These are phyloP conservation scores for Eolophus roseicapilla DNA, from an alignment of 2,113 vertebrate species.

Conservation along the genomic window DNA sequence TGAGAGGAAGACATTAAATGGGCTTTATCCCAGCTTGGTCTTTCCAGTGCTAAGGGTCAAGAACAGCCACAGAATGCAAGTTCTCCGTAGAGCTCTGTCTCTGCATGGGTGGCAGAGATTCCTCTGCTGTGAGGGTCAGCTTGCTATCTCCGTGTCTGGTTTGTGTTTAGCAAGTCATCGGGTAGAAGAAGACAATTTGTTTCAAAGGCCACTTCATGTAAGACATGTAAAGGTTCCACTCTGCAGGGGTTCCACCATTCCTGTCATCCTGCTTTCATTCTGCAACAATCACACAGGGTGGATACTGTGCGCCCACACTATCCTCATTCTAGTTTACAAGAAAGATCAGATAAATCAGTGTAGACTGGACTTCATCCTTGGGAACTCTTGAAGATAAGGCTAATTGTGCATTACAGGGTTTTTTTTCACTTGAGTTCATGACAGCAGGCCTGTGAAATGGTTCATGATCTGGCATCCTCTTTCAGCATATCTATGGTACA, in stretches of 20 bases:
- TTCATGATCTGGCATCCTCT: conserved; percentile 29
- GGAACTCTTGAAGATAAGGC: conserved; percentile 45
- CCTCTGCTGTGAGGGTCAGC: not conserved
- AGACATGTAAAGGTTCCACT: not conserved
- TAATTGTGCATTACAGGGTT: not conserved
- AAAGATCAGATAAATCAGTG: conserved; percentile 42
- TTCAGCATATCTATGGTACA: not conserved
- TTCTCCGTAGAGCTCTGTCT: not conserved
- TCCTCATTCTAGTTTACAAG: not conserved
- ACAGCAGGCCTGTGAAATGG: conserved; percentile 45
- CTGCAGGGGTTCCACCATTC: accelerated
- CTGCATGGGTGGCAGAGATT: not conserved
- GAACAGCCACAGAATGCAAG: not conserved
- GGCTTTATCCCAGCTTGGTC: conserved; percentile 11
- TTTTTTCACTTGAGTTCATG: conserved; percentile 34
- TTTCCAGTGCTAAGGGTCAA: not conserved
- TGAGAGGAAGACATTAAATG: not conserved
- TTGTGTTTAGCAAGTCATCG: not conserved
- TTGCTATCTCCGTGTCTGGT: not conserved
- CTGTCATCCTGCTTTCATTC: not conserved
- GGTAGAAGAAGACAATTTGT: not conserved
- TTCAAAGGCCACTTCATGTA: not conserved
- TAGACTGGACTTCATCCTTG: conserved; percentile 22
- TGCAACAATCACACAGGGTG: not conserved
- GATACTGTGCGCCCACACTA: not conserved